A percentile compares a stretch with the other conserved stretches of the same genome.
Evolutionary conservation across 2,113 vertebrate genomes (phyloP).

Genomic region (Larimichthys crocea): DNA sequence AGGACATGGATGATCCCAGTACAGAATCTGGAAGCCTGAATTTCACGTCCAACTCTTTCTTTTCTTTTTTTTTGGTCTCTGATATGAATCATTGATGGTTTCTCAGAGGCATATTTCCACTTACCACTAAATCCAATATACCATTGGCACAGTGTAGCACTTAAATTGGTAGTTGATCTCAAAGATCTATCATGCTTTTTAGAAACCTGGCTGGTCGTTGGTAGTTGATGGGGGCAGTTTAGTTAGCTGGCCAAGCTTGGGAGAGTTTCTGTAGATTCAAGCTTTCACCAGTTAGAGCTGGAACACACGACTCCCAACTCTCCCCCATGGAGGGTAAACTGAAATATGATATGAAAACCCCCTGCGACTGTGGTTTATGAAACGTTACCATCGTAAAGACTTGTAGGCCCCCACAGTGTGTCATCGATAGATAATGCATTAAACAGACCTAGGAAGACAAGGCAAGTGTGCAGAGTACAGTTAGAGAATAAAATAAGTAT

Average conservation of each 20-base stretch:
- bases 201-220: conserved; percentile 20
- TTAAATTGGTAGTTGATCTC: conserved; percentile 23
- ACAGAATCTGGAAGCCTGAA: conserved; percentile 32
- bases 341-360: conserved; percentile 44
- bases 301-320: conserved; percentile 16
- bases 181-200: conserved; percentile 30
- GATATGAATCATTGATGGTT: conserved; percentile 36
- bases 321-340: conserved; percentile 25
- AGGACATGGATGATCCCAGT: conserved; percentile 42
- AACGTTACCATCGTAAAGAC: conserved; percentile 13
- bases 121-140: conserved; percentile 42
- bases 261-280: conserved; percentile 19
- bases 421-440: conserved; percentile 26
- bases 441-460: conserved; percentile 23
- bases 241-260: conserved; percentile 15
- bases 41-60: conserved; percentile 17
- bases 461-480: background rate
- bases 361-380: conserved; percentile 29
- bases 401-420: conserved; percentile 16
- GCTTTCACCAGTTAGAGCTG: conserved; percentile 35
- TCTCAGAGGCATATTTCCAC: conserved; percentile 36
- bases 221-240: background rate
- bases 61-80: conserved; percentile 19
- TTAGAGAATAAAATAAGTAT: background rate
- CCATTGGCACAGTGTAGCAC: background rate